A percentile compares a stretch with the other conserved stretches of the same genome.
Conservation (phyloP, 2,797 vertebrate genomes). For the Enteromius treurensis region DNA sequence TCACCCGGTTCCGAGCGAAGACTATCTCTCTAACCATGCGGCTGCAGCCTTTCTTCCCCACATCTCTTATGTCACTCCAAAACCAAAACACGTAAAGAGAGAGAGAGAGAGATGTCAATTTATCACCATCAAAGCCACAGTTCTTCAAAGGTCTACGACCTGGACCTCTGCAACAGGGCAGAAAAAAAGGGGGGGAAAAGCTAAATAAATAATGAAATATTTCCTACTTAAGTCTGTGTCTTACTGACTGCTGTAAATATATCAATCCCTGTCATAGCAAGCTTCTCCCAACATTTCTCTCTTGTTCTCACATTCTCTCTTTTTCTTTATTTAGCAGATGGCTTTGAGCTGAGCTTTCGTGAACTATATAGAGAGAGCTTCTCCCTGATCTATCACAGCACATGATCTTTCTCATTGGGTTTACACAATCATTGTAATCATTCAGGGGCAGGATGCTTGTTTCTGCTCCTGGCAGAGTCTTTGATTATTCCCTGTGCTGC, state of each 20-base stretch:
- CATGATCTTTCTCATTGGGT: slow-evolving; percentile 30
- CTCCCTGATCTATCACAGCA: slow-evolving; percentile 25
- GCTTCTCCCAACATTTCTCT: slow-evolving; percentile 31
- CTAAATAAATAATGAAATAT: slow-evolving; percentile 57
- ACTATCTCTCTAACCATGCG: slow-evolving; percentile 24
- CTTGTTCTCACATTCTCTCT: not conserved
- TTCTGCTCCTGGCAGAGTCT: slow-evolving; percentile 30
- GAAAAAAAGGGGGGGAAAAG: slow-evolving; percentile 24
- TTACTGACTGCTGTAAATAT: slow-evolving; percentile 38
- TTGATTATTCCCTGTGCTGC: slow-evolving; percentile 30
- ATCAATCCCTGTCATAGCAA: slow-evolving; percentile 40
- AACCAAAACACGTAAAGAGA: slow-evolving; percentile 19
- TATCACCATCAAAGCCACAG: slow-evolving; percentile 64
- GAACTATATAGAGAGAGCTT: slow-evolving; percentile 31
- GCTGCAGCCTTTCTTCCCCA: slow-evolving; percentile 38
- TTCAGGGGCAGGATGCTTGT: slow-evolving; percentile 27
- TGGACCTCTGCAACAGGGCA: slow-evolving; percentile 49
- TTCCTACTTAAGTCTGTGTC: slow-evolving; percentile 54
- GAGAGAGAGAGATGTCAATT: slow-evolving; percentile 51
- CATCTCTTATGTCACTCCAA: slow-evolving; percentile 33
- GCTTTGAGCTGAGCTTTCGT: slow-evolving; percentile 34
- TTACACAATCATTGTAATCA: slow-evolving; percentile 42
- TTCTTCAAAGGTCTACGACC: slow-evolving; percentile 68
- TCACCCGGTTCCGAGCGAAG: slow-evolving; percentile 33
- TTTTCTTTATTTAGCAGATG: slow-evolving; percentile 35